Evolutionary conservation across 2,113 vertebrate species (phyloP).

Genomic region (Anolis sagrei): DNA sequence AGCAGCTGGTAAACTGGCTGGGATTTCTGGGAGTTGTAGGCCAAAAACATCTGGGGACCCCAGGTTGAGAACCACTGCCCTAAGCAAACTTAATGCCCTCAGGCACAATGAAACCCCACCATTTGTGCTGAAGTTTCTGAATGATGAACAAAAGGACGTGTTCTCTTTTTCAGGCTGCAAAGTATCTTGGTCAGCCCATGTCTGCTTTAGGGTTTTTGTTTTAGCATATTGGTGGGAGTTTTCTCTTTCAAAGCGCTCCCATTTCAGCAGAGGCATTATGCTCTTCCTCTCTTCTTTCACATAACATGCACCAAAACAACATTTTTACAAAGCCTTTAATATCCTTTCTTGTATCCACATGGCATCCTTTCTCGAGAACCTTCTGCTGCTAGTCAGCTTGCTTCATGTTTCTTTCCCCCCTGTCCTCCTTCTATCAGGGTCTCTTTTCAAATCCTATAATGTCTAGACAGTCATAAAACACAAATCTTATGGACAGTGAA

Average conservation of each 20-base stretch:
- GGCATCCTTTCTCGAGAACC: neutral
- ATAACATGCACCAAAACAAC: neutral
- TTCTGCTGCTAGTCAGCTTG: neutral
- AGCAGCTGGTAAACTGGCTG: too few species aligned
- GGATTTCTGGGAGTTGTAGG: too few species aligned
- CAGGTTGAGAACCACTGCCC: too few species aligned
- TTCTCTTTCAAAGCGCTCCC: neutral
- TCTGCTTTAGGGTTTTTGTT: neutral
- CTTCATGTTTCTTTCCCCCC: too few species aligned
- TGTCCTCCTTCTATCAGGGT: neutral
- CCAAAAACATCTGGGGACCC: too few species aligned
- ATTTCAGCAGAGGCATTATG: neutral
- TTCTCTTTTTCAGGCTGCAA: neutral
- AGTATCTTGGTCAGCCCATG: neutral
- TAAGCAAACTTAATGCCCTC: neutral
- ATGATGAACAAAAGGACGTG: neutral
- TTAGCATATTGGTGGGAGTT: neutral
- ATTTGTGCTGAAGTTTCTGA: neutral
- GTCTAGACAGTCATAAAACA: neutral
- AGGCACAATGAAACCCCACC: neutral
- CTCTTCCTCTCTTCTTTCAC: neutral
- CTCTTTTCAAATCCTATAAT: neutral
- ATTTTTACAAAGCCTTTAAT: neutral
- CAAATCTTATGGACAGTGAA: neutral
- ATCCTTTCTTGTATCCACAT: neutral